Evolutionary conservation across 2,888 invertebrate genomes (phyloP), one percentile per base, ranked within the genome.

Genomic region (Amaurobius ferox): DNA sequence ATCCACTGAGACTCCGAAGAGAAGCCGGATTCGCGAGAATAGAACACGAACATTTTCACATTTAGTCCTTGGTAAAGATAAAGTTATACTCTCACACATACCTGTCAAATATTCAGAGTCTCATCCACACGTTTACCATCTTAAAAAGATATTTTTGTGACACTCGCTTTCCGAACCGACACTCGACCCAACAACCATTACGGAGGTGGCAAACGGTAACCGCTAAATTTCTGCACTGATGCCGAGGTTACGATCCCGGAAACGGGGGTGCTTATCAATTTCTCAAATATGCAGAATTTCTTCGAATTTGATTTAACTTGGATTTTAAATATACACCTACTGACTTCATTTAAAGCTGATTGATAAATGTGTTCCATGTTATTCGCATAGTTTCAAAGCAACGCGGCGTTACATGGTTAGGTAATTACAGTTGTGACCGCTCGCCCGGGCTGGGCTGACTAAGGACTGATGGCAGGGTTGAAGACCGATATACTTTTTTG

Each of bases 161-260:
- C 64, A 64, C 66, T 32, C 32, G 32, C 7, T n/a, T 32, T 19
- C 32, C 26, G n/a, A 32, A 9, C 28, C 64, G 26, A 39, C 35
- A 83, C 77, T 83, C 66, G 83, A 64, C 80, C 83, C 83, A n/a
- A 77, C 77, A 77, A 77, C 76, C 83, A 77, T 83, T 83, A 83
- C 83, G 66, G 83, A 44, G 80, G 73, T 35, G 35, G 55, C 48
- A n/a, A 55, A 55, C 66, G 66, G 30, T 35, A 66, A 66, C 55
- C 55, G 55, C 23, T 55, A 55, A 55, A 55, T 23, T 55, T 44
- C 16, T 44, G 44, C 44, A 13, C 44, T 44, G 44, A 7, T 44
- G 44, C 44, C 44, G 44, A 44, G 44, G 44, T 44, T 44, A 44
- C 44, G 44, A 44, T 44, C 44, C 44, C 44, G 44, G 44, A 44